phyloP scores from a whole-genome alignment of 2,797 vertebrate species.

The Streptopelia turtur region DNA sequence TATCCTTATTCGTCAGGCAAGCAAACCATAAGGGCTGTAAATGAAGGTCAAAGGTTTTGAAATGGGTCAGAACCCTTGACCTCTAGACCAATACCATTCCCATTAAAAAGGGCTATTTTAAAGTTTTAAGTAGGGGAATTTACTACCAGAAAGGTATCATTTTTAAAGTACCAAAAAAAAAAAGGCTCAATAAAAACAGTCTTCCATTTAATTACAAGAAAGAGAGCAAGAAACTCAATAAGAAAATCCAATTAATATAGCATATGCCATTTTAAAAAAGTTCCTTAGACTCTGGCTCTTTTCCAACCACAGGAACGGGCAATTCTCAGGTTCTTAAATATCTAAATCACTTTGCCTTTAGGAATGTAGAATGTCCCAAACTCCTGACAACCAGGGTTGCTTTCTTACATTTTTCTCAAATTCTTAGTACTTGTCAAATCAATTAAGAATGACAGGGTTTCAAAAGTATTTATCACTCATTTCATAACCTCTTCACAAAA shows the following conservation, averaged over 20 bases:
- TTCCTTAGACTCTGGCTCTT: background rate
- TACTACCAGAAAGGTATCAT: constrained; percentile 81
- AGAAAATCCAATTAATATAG: constrained; percentile 10
- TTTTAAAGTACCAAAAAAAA: constrained; percentile 77
- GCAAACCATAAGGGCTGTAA: constrained; percentile 82
- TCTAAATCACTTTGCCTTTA: constrained; percentile 25
- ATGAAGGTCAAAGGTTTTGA: constrained; percentile 92
- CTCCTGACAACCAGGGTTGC: constrained; percentile 24
- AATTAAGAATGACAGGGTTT: constrained; percentile 74
- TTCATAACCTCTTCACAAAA: constrained; percentile 72
- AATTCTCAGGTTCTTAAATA: constrained; percentile 22
- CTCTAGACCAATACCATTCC: constrained; percentile 87
- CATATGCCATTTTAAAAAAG: background rate
- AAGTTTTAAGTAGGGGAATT: constrained; percentile 83
- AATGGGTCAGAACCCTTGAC: constrained; percentile 94
- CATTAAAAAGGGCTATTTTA: constrained; percentile 85
- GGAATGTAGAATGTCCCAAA: constrained; percentile 30
- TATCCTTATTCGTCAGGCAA: constrained; percentile 93
- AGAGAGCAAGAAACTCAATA: constrained; percentile 4
- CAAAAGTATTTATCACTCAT: constrained; percentile 75
- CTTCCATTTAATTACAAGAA: constrained; percentile 70
- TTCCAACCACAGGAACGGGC: background rate
- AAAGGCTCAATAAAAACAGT: constrained; percentile 76
- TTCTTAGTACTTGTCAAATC: constrained; percentile 68
- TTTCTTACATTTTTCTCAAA: constrained; percentile 53